phyloP scores from a whole-genome alignment of 2,113 vertebrate species.

The pig (Sus scrofa) region DNA sequence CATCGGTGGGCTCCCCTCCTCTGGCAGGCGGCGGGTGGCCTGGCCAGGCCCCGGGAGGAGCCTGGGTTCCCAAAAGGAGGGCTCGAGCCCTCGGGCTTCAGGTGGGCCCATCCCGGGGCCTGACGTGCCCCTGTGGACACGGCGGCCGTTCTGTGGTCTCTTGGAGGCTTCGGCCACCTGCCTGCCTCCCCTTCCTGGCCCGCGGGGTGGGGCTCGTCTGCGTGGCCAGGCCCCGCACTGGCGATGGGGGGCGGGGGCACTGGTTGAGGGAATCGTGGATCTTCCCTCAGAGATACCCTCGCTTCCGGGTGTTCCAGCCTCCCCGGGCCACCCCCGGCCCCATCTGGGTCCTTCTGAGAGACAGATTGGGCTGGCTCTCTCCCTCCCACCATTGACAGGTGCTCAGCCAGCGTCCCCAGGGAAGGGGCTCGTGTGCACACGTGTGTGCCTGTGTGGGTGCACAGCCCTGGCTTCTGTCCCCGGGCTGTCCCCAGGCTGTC shows the following conservation, averaged over 20 bases:
- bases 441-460: slow-evolving; percentile 22
- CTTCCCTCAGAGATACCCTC: slow-evolving; percentile 65
- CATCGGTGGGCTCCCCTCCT: slow-evolving; percentile 4
- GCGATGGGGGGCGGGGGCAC: neutral
- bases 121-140: neutral
- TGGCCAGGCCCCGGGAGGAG: neutral
- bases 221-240: neutral
- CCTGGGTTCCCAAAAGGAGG: neutral
- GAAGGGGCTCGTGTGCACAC: slow-evolving; percentile 2
- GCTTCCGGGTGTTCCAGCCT: slow-evolving; percentile 74
- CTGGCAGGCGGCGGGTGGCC: neutral
- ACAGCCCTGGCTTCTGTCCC: neutral
- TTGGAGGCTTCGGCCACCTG: neutral
- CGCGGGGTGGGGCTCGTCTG: neutral
- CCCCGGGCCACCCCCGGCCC: slow-evolving; percentile 71
- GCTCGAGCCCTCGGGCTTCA: neutral
- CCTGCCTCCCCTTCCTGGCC: neutral
- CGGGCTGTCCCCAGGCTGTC: too few species aligned
- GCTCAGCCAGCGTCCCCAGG: slow-evolving; percentile 8
- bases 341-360: slow-evolving; percentile 78
- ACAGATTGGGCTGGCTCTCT: slow-evolving; percentile 73
- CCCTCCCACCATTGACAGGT: slow-evolving; percentile 70
- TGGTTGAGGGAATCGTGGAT: neutral
- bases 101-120: neutral
- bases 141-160: neutral